Conservation (phyloP, 2,888 invertebrate species). For the Temnothorax ravouxi region DNA sequence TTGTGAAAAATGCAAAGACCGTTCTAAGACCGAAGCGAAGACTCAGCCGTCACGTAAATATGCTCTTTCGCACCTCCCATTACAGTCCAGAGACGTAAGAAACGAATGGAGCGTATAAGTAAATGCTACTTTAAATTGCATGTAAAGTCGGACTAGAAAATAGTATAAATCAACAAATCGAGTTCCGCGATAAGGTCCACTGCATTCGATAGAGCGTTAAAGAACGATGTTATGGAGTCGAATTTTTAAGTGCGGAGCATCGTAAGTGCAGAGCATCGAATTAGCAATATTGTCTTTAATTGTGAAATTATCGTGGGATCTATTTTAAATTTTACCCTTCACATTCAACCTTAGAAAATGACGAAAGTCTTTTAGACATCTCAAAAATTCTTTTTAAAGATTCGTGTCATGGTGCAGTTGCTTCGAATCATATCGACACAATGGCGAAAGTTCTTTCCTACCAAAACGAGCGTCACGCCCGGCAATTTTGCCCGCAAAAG, state of each 20-base stretch:
- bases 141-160: constrained; percentile 15
- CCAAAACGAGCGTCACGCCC: constrained; percentile 25
- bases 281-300: background rate
- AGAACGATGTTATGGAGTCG: background rate
- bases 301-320: background rate
- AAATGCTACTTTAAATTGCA: constrained; percentile 1
- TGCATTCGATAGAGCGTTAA: background rate
- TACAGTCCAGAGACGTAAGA: background rate
- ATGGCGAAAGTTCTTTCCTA: background rate
- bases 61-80: constrained; percentile 11
- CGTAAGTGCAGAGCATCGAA: background rate
- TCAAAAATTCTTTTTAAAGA: background rate
- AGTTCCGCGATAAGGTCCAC: background rate
- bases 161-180: constrained; percentile 3
- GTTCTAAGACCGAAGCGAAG: background rate
- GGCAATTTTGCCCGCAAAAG: constrained; percentile 38
- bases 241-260: background rate
- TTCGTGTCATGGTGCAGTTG: background rate
- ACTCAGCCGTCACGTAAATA: constrained; percentile 8
- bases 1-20: constrained; percentile 2
- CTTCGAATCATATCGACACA: background rate
- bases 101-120: constrained; percentile 4
- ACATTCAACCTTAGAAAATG: background rate
- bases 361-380: background rate
- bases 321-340: background rate